phyloP scores from a whole-genome alignment of 2,113 vertebrate genomes.

The Columba livia region DNA sequence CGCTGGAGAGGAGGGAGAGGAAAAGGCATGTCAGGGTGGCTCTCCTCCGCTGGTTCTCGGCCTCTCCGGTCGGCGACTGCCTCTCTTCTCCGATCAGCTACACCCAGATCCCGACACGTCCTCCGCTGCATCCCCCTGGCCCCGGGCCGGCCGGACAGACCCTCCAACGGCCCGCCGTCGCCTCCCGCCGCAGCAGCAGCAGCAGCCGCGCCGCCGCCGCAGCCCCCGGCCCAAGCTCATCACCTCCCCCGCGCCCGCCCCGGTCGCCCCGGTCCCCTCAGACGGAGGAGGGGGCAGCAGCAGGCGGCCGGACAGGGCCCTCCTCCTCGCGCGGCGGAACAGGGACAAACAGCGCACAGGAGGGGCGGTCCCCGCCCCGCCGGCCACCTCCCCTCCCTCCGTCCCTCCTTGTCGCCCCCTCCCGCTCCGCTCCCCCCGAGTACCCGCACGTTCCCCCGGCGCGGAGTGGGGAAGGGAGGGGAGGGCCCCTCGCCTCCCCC shows the following conservation, averaged over 20 bases:
- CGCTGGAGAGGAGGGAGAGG: slow-evolving; percentile 78
- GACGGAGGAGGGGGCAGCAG: slow-evolving; percentile 20
- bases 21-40: slow-evolving; percentile 71
- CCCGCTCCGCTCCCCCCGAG: background rate
- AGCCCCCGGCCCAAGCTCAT: slow-evolving; percentile 65
- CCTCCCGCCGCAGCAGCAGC: slow-evolving; percentile 63
- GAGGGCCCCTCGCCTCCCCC: no score
- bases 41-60: slow-evolving; percentile 70
- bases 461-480: no score
- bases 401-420: background rate
- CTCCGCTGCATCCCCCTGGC: slow-evolving; percentile 65
- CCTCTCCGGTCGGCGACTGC: slow-evolving; percentile 69
- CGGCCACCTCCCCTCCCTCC: background rate
- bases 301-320: background rate
- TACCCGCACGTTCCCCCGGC: background rate
- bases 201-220: slow-evolving; percentile 53
- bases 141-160: slow-evolving; percentile 68
- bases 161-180: slow-evolving; percentile 58
- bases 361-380: background rate
- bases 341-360: background rate
- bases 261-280: slow-evolving; percentile 57
- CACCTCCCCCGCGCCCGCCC: slow-evolving; percentile 63
- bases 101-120: slow-evolving; percentile 65
- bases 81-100: slow-evolving; percentile 79
- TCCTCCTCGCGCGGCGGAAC: background rate